Evolutionary conservation across 2,113 vertebrate genomes (phyloP), one percentile per base, ranked within the genome.

Genomic region (Cephalopholis sonnerati): DNA sequence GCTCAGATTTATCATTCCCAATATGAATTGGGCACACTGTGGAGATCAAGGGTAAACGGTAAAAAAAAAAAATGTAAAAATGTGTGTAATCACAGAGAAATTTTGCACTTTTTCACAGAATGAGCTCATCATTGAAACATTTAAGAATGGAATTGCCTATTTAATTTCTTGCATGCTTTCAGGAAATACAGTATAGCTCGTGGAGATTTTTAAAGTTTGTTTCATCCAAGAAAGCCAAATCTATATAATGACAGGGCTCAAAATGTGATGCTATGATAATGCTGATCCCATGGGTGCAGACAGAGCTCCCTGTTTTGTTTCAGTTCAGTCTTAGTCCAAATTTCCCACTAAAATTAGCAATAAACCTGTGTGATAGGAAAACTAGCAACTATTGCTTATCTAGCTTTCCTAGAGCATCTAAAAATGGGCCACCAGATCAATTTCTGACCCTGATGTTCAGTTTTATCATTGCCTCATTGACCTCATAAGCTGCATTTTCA

Each of bases 401-500:
- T 5, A 22, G 22, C 59, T 48, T 54, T 20, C 7, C 22, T 13
- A 66, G 5, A 73, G 22, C 15, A 36, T 13, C 3, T 36, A 22
- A 74, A 75, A 85, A 32, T 16, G 13, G 15, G 17, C 46, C 74
- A 59, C 13, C 10, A 5, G 25, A 74, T 82, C 46, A 32, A 50
- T 67, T 54, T 80, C 62, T 69, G 65, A 77, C 55, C 54, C 44
- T 12, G 22, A 44, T 51, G 54, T 61, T 82, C 25, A 62, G 68
- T 61, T 73, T 69, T 46, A 55, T 50, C 70, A 68, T 44, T n/a
- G 24, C 41, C 44, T 16, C 41, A 44, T 44, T 70, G 48, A 86
- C 59, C 74, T 65, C 59, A 66, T 58, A 32, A 32, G 32, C 36
- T 59, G 63, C 76, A 57, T 77, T 80, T 84, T 63, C 65, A 68